A percentile compares a stretch with the other conserved stretches of the same genome.
Conservation (phyloP, 2,113 vertebrate species). For the Sorex fumeus region DNA sequence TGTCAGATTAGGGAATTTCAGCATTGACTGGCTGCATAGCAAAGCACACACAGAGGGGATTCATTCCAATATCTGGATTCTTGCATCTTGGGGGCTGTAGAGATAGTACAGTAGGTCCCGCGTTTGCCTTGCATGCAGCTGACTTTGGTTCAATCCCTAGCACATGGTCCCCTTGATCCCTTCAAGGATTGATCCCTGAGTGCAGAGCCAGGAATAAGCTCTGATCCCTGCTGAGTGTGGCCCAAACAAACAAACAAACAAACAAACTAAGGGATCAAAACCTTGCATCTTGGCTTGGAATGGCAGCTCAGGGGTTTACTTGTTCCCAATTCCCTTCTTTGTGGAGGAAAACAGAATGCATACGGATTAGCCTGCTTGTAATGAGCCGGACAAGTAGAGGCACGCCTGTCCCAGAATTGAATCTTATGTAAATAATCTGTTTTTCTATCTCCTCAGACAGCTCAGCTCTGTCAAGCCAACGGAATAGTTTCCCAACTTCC, state of each 20-base stretch:
- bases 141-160: neutral
- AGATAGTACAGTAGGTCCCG: too few species aligned
- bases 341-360: neutral
- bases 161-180: neutral
- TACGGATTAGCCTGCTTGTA: constrained; percentile 18
- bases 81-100: too few species aligned
- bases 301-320: neutral
- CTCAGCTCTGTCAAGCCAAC: constrained; percentile 91
- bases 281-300: neutral
- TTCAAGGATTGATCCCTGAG: too few species aligned
- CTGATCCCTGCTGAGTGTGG: too few species aligned
- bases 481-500: constrained; percentile 92
- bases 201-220: too few species aligned
- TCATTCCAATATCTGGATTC: neutral
- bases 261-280: too few species aligned
- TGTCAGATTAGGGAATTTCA: neutral
- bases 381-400: constrained; percentile 57
- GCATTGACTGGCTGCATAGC: neutral
- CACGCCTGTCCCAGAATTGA: constrained; percentile 62
- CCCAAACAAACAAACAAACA: too few species aligned
- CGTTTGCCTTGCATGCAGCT: too few species aligned
- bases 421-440: constrained; percentile 72
- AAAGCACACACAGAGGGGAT: neutral
- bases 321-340: neutral
- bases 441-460: constrained; percentile 87